A percentile compares a stretch with the other conserved stretches of the same genome.
phyloP scores from a whole-genome alignment of 2,797 vertebrate genomes.

The Acanthiza pusilla region DNA sequence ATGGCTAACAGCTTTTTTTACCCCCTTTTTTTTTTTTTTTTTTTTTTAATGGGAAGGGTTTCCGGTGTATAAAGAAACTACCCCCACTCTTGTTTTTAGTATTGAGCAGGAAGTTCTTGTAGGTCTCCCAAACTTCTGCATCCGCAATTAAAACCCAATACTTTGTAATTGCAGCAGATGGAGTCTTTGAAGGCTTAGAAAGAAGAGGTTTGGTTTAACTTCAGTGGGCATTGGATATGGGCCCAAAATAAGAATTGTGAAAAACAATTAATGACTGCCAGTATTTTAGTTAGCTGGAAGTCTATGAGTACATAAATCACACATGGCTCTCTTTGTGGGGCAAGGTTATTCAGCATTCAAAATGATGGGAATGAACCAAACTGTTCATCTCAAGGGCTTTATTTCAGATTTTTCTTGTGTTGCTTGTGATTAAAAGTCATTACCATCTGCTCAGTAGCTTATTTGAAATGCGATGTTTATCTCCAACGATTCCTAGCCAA shows the following conservation, averaged over 20 bases:
- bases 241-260: conserved; percentile 4
- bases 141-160: neutral
- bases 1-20: neutral
- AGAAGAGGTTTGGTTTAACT: conserved; percentile 29
- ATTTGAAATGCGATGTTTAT: conserved; percentile 55
- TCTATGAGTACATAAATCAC: neutral
- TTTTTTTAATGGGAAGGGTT: neutral
- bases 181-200: conserved; percentile 32
- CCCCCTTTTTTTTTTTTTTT: neutral
- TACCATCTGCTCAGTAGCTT: conserved; percentile 58
- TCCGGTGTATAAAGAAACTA: neutral
- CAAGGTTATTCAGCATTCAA: conserved; percentile 19
- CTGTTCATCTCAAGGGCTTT: conserved; percentile 10
- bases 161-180: conserved; percentile 22
- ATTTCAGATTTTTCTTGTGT: conserved; percentile 38
- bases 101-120: neutral
- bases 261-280: conserved; percentile 3
- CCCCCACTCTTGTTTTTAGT: neutral
- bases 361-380: conserved; percentile 20
- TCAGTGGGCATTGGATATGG: neutral
- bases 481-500: neutral
- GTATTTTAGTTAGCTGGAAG: neutral
- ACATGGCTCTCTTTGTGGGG: neutral
- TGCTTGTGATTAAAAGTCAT: conserved; percentile 60
- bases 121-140: neutral